phyloP scores from a whole-genome alignment of 2,797 vertebrate genomes.

The Notamacropus eugenii region DNA sequence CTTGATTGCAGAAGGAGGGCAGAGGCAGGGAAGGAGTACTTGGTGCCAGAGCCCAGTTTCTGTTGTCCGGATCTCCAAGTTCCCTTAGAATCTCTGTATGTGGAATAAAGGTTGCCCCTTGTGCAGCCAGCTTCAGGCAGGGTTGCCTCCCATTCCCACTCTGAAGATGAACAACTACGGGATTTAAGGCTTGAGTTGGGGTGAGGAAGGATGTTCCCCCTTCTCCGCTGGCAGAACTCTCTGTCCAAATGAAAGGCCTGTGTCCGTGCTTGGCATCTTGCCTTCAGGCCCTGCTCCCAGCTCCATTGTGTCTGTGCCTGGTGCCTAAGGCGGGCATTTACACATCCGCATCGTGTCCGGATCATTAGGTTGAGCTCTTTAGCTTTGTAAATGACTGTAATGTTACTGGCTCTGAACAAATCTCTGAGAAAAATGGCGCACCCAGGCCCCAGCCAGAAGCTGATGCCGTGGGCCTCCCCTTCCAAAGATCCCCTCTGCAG shows the following conservation, averaged over 20 bases:
- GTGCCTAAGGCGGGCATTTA: conserved; percentile 61
- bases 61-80: conserved; percentile 44
- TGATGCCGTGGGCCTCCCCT: conserved; percentile 29
- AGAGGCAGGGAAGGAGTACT: conserved; percentile 40
- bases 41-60: background rate
- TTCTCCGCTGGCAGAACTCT: conserved; percentile 73
- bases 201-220: conserved; percentile 78
- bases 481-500: conserved; percentile 15
- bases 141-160: conserved; percentile 54
- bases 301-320: conserved; percentile 69
- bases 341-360: conserved; percentile 61
- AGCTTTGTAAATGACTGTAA: conserved; percentile 48
- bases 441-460: conserved; percentile 61
- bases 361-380: conserved; percentile 3
- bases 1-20: background rate
- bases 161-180: conserved; percentile 69
- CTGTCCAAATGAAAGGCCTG: conserved; percentile 78
- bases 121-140: conserved; percentile 71
- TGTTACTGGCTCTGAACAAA: conserved; percentile 54
- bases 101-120: conserved; percentile 79
- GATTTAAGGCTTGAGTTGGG: conserved; percentile 74
- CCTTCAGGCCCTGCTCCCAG: conserved; percentile 63
- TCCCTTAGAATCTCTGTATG: conserved; percentile 76
- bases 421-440: conserved; percentile 59
- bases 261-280: conserved; percentile 76